These are phyloP conservation scores for Columbina picui DNA, from an alignment of 2,113 vertebrate genomes.

Conservation along the genomic window DNA sequence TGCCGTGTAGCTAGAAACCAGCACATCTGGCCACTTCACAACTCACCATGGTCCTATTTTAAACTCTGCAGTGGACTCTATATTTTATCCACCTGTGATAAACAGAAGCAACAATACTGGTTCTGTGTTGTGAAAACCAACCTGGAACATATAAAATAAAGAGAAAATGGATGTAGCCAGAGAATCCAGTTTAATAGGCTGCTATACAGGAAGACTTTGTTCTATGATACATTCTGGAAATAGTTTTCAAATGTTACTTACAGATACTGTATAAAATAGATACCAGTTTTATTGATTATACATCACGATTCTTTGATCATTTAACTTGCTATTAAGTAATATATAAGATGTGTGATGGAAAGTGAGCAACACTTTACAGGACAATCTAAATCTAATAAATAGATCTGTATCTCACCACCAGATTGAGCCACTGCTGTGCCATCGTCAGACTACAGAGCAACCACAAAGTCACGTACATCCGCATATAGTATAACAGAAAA, in stretches of 20 bases:
- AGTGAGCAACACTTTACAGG: conserved; percentile 50
- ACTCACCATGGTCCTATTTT: background rate
- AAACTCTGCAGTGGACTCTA: background rate
- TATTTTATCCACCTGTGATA: conserved; percentile 3
- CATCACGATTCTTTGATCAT: conserved; percentile 40
- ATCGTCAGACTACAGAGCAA: conserved; percentile 59
- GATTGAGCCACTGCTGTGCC: conserved; percentile 54
- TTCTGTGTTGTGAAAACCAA: background rate
- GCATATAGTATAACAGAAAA: conserved; percentile 10
- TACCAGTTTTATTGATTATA: conserved; percentile 72
- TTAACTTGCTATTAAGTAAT: conserved; percentile 51
- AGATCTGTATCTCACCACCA: conserved; percentile 45
- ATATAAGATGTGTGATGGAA: conserved; percentile 32
- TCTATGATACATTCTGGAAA: conserved; percentile 71
- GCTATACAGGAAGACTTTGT: conserved; percentile 70
- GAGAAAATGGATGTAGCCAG: conserved; percentile 43
- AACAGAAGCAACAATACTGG: background rate
- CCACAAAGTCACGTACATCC: conserved; percentile 49
- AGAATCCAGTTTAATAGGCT: conserved; percentile 66
- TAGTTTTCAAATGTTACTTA: conserved; percentile 66
- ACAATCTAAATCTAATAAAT: conserved; percentile 50
- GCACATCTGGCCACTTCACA: background rate
- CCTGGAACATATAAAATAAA: conserved; percentile 15
- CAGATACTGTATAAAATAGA: conserved; percentile 73
- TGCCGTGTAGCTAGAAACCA: background rate